Base-by-base conservation (phyloP, 2,888 invertebrate genomes). In the Ornithoptera priamus region DNA sequence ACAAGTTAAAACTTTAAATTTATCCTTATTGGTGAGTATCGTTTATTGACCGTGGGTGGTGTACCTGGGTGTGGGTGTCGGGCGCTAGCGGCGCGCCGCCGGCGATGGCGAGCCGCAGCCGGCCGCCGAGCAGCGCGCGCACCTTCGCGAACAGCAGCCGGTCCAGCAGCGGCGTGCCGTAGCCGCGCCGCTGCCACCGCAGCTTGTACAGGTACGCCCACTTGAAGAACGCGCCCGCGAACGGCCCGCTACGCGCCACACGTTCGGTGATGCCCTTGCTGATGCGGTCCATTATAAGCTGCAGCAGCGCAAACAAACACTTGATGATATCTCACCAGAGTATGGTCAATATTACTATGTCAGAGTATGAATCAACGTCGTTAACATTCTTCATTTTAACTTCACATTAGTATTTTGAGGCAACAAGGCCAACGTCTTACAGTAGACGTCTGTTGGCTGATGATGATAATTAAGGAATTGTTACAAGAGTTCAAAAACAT, bases 201-300 rank as follows among this genome's bases (percentile, higher is more conserved):
- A 95, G 93, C 93, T 99, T 99, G 93, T 99, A 99, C 69, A 96
- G 94, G 87, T 98, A 98, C 0, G 98, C 98, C 93, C 98, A 99
- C 85, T 97, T 95, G 93, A 99, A 99, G 75, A 99, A 91, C 1
- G 97, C 96, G 84, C 96, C 95, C 70, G 96, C 95, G 72, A 98
- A 93, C 61, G 94, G 93, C 15, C 97, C 96, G 69, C 97, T 96
- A 77, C 96, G 96, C 65, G 95, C 94, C 67, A 99, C 97, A 86
- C 98, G 98, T 82, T 99, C 99, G 83, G 97, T 97, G 72, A 99
- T 98, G 77, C 97, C 98, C 90, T 99, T 99, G 82, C 98, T 98
- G 83, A 99, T 97, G 80, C 99, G 96, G 90, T 99, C 99, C 93
- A 99, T 95, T 78, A 99, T 99, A 67, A 99, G 93, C 97, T 98